Conservation (phyloP, 2,888 invertebrate genomes). For the Drosophila lutescens region DNA sequence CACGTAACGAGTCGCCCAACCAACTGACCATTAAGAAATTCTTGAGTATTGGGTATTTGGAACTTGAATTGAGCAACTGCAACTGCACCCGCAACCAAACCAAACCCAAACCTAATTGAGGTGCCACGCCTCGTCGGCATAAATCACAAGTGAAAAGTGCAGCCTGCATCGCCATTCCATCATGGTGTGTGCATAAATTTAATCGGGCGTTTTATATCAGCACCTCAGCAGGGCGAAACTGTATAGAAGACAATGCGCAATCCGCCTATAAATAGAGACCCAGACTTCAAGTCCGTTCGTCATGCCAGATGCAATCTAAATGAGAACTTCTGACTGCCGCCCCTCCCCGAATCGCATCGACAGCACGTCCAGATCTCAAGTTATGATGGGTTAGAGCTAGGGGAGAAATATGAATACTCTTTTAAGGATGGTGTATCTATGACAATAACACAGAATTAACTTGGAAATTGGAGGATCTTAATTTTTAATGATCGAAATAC, state of each 20-base stretch:
- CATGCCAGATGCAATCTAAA: conserved; percentile 38
- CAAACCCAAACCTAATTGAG: conserved; percentile 14
- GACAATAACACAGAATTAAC: not conserved
- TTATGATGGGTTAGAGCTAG: conserved; percentile 28
- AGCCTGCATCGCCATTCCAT: conserved; percentile 44
- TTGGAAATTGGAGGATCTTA: too few species aligned
- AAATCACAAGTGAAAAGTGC: conserved; percentile 64
- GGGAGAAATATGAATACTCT: conserved; percentile 2
- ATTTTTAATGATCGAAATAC: too few species aligned
- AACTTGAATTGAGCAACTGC: conserved; percentile 27
- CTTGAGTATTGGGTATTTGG: conserved; percentile 39
- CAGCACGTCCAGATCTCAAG: conserved; percentile 35
- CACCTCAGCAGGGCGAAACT: conserved; percentile 29
- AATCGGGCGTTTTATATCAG: conserved; percentile 59
- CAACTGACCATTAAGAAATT: conserved; percentile 70
- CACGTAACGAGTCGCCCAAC: conserved; percentile 57
- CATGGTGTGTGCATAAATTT: conserved; percentile 58
- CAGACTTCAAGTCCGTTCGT: conserved; percentile 23
- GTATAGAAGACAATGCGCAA: conserved; percentile 36
- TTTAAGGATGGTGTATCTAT: conserved; percentile 2
- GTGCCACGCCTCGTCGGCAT: conserved; percentile 57
- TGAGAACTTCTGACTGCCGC: conserved; percentile 16
- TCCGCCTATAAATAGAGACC: conserved; percentile 40
- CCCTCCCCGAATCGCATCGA: conserved; percentile 13
- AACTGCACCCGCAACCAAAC: conserved; percentile 16